Conservation (phyloP, 2,797 vertebrate genomes). For the Danio aesculapii region DNA sequence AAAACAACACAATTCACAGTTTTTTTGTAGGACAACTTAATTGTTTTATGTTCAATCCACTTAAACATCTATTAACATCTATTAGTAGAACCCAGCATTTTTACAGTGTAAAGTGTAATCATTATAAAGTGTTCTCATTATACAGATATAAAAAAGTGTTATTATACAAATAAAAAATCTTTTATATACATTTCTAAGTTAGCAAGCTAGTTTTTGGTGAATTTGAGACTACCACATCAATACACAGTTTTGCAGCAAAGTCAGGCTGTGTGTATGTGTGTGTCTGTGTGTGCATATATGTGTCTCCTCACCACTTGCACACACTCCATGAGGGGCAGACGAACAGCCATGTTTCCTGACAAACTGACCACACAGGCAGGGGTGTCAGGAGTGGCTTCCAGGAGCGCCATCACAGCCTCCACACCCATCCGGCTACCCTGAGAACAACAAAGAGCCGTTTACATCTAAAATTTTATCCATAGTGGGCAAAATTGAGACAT, state of each 20-base stretch:
- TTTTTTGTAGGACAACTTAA: no score
- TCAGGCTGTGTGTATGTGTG: no score
- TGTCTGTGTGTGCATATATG: no score
- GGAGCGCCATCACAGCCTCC: conserved; percentile 94
- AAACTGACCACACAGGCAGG: conserved; percentile 94
- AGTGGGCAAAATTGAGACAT: no score
- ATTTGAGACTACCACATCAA: neutral
- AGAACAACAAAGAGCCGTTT: conserved; percentile 9
- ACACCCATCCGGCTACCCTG: conserved; percentile 97
- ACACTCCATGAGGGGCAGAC: conserved; percentile 95
- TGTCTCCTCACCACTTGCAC: conserved; percentile 89
- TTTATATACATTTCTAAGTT: no score
- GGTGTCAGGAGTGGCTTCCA: conserved; percentile 92
- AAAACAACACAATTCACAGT: no score
- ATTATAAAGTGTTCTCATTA: no score
- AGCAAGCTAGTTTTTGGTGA: neutral
- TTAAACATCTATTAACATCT: no score
- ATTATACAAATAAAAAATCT: neutral
- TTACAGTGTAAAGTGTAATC: no score
- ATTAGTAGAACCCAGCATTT: no score
- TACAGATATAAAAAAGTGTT: neutral
- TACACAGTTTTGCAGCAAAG: neutral
- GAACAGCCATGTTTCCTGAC: conserved; percentile 92
- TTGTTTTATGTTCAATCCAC: no score
- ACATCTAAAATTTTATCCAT: no score